Conservation (phyloP, 1,140 invertebrate genomes). For the Lerema accius region DNA sequence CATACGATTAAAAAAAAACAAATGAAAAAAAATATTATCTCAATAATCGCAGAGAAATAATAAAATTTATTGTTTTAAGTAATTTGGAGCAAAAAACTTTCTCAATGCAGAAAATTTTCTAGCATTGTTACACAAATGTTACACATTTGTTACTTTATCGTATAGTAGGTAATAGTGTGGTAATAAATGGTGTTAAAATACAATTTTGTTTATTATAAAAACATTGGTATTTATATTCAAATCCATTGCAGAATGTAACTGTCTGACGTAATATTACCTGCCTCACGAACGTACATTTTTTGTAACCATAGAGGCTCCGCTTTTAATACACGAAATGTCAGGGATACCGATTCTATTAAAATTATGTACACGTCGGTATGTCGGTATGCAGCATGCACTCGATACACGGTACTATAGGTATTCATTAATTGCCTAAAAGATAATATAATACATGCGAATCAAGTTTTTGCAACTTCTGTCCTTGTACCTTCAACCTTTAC, state of each 20-base stretch:
- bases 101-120: too few species aligned
- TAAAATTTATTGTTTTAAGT: too few species aligned
- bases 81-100: too few species aligned
- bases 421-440: conserved; percentile 36
- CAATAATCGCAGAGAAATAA: too few species aligned
- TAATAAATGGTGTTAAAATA: too few species aligned
- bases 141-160: too few species aligned
- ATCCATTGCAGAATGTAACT: too few species aligned
- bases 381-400: conserved; percentile 17
- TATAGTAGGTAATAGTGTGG: too few species aligned
- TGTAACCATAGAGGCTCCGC: background rate
- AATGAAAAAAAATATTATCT: background rate
- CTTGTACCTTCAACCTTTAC: conserved; percentile 53
- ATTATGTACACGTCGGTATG: conserved; percentile 28
- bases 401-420: background rate
- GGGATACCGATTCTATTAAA: conserved; percentile 45
- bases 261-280: background rate
- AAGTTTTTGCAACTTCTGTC: conserved; percentile 47
- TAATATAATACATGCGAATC: conserved; percentile 44
- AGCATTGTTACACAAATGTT: too few species aligned
- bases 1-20: background rate
- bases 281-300: conserved; percentile 3
- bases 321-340: conserved; percentile 48
- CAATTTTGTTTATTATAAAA: too few species aligned
- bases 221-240: too few species aligned